Base-by-base conservation (phyloP, 2,888 invertebrate genomes). In the Perizoma flavofasciatum region DNA sequence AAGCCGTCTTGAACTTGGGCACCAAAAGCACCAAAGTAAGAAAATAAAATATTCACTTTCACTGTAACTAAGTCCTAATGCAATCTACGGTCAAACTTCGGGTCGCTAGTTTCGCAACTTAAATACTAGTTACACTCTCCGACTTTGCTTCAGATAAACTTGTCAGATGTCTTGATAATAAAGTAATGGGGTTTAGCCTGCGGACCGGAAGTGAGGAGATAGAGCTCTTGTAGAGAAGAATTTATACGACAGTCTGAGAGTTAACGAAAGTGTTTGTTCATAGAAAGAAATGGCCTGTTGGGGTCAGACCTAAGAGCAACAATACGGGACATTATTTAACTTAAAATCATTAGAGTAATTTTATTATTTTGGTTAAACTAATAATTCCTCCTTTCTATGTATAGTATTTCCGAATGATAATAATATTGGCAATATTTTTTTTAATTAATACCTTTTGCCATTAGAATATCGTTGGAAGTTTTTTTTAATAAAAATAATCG, bases 151-250 rank as follows among this genome's bases (percentile, higher is more conserved):
- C 59, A 71, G 79, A 84, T 82, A 84, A 81, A 81, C 77, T 83
- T 79, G 78, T 82, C 82, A 78, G 77, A 81, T 79, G 77, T 75
- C 81, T 71, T 78, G 86, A 88, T 88, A 89, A 89, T 85, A 81
- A 81, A 89, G 81, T 88, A 88, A 90, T 87, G 87, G 83, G 75
- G 77, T 77, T 79, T 79, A 78, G 81, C 76, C 78, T 71, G 70
- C 74, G 70, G 72, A 72, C 75, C 76, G 78, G 79, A 80, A 83
- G 86, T 83, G 79, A 84, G 75, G 73, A 84, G 87, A 89, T 85
- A 88, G 81, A 78, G 71, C 70, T 72, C 77, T 78, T 84, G 81
- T 77, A 80, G 80, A 82, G 77, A 74, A 78, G 78, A 82, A 79
- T 88, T 87, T 87, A 83, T 86, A 79, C 79, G 48, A 46, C 46